Base-by-base conservation (phyloP, 2,113 vertebrate species). In the Numida meleagris region DNA sequence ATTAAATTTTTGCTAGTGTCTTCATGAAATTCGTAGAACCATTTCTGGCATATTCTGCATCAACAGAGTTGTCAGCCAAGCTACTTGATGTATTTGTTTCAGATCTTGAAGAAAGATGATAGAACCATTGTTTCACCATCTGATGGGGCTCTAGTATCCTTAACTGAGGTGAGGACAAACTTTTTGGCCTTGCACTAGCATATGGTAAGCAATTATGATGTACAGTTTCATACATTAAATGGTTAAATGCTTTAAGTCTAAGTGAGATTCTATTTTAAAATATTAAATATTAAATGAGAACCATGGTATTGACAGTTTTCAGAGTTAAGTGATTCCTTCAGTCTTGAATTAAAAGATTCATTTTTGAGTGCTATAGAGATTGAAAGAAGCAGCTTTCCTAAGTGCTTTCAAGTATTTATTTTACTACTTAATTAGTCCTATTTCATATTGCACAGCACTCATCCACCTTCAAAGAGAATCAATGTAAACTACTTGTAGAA, bases 61-160 rank as follows among this genome's bases (percentile, higher is more conserved):
- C 27, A 45, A 31, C n/a, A 9, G 38, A 73, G n/a, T 16, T 80
- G 24, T 74, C 63, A 77, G 46, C 17, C 51, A 86, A 86, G 48
- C 58, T 31, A 34, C 88, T 77, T 90, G 27, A 29, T 61, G 14
- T 76, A 4, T 73, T 83, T 63, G 31, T 92, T 91, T 92, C 94
- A 98, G 98, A 76, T 98, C 74, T 78, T 97, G 88, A 98, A 97
- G 94, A 98, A 96, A 90, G 97, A 97, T 12, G 96, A 96, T 14
- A 97, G 72, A 86, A 51, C 16, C 21, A 23, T 82, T 63, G 55
- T 80, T 61, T 9, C 55, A 12, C 65, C 96, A 42, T 94, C 95
- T 77, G 96, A 96, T 43, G 96, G 82, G 14, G 58, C 80, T 85
- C 73, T 29, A 2, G 82, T 93, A 9, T 97, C 95, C 79, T 71